Base-by-base conservation (phyloP, 1,140 invertebrate species). In the Theocolax elegans region DNA sequence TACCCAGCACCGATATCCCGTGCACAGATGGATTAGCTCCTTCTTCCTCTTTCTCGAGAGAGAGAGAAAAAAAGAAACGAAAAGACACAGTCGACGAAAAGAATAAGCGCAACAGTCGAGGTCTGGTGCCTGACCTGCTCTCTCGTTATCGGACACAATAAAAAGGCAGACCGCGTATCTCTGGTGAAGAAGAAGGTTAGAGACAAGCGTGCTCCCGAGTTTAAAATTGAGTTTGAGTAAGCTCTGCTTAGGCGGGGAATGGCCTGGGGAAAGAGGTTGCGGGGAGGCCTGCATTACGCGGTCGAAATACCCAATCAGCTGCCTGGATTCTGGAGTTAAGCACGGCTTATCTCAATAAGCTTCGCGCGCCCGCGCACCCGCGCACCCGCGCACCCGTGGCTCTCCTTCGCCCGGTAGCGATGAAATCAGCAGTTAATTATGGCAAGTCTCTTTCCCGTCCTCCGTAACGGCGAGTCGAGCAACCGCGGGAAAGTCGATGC, bases 341-440 rank as follows among this genome's bases (percentile, higher is more conserved):
- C 54, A 35, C 67, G 68, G 74, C 74, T 77, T 75, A 74, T 73
- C 65, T 67, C 71, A 72, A 75, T 75, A 77, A 77, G 72, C 74
- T 73, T 53, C 40, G 65, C 51, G 54, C 65, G 58, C 25, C 66
- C 31, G 31, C 59, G 35, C n/a, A 23, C 38, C 25, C 53, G 38
- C 54, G 31, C 31, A 10, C n/a, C 31, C 12, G 10, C 4, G n/a
- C 25, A 6, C 13, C 51, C 25, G 4, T 29, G 0, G 1, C 27
- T n/a, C 25, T 3, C 25, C 25, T 2, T n/a, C 6, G 4, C 49
- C 49, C 23, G 1, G 1, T 40, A 42, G 23, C 60, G 66, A 68
- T 68, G 54, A 53, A 68, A 64, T 73, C 71, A 70, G 58, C 68
- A 75, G 73, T 74, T 75, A 74, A 77, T 77, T 77, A 77, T 74